Base-by-base conservation (phyloP, 2,113 vertebrate genomes). In the Todiramphus chloris region DNA sequence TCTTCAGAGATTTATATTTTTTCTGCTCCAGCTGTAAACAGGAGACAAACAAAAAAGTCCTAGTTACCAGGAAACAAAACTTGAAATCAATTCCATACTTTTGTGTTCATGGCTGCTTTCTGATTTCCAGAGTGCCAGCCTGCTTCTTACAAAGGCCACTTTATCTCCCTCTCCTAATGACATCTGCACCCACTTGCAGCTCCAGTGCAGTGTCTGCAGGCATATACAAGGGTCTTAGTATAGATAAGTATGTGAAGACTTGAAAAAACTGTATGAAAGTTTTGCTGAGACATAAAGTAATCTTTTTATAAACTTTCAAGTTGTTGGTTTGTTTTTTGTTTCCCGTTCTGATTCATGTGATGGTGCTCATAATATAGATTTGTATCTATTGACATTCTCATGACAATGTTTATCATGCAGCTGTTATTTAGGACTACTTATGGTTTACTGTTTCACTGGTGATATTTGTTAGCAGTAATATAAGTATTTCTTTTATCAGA, bases 41-140 rank as follows among this genome's bases (percentile, higher is more conserved):
- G 35, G 25, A 90, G 17, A 63, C 23, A 85, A 86, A 64, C 41
- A 58, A 55, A 41, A 41, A 86, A 72, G 1, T 35, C 20, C 27
- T 33, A 14, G 15, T 50, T 84, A 46, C 43, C 6, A 4, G 51
- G 18, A 83, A 62, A 27, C 37, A 78, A 60, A 84, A 56, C 31
- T 24, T 64, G 44, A 79, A 83, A 31, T 33, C 17, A 58, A 17
- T 53, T 35, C 23, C 11, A 2, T 33, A 19, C 43, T 41, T 74
- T 15, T 43, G 25, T 51, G 20, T 31, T 90, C 19, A 15, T 0
- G 0, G 30, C 16, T 4, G 1, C 20, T 68, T 43, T 74, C 30
- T 67, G 63, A 78, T 70, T 87, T 67, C 31, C 56, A 1, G 31
- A 48, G 41, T 80, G 25, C 43, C 0, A 2, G n/a, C 31, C 43